Conservation (phyloP, 2,888 invertebrate genomes). For the Ernsta delagoae region DNA sequence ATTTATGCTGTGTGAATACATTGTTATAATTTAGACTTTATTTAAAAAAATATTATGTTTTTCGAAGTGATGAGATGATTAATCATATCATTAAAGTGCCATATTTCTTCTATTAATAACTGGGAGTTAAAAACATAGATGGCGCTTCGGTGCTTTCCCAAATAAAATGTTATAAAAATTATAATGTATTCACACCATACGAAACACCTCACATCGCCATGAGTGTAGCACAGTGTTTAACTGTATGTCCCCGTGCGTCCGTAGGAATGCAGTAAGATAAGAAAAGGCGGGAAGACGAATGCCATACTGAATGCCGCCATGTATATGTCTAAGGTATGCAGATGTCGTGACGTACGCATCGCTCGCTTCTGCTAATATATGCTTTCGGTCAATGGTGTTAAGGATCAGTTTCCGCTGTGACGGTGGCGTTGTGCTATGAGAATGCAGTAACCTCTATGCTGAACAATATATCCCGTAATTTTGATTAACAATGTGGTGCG, state of each 20-base stretch:
- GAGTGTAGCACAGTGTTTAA: conserved; percentile 32
- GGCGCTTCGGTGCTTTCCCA: too few species aligned
- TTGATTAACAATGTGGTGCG: not conserved
- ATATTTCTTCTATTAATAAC: too few species aligned
- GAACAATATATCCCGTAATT: not conserved
- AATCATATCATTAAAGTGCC: too few species aligned
- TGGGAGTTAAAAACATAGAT: too few species aligned
- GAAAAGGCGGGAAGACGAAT: conserved; percentile 85
- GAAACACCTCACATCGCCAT: not conserved
- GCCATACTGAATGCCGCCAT: conserved; percentile 87
- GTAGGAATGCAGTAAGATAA: conserved; percentile 87
- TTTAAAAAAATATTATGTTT: too few species aligned
- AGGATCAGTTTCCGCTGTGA: conserved; percentile 16
- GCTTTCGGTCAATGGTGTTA: conserved; percentile 37
- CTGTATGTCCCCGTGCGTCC: conserved; percentile 56
- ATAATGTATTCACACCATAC: conserved; percentile 28
- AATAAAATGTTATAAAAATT: not conserved
- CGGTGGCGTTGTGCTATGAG: not conserved
- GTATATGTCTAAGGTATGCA: conserved; percentile 88
- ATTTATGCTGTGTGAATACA: conserved; percentile 22
- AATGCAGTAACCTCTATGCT: not conserved
- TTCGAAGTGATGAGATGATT: too few species aligned
- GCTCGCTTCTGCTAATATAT: conserved; percentile 41
- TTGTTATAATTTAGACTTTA: too few species aligned
- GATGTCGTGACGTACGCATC: conserved; percentile 51